Percentiles rank a stretch among this genome's conserved stretches.
Evolutionary conservation across 2,888 invertebrate genomes (phyloP).

Genomic region (Cataglyphis rosenhaueri): DNA sequence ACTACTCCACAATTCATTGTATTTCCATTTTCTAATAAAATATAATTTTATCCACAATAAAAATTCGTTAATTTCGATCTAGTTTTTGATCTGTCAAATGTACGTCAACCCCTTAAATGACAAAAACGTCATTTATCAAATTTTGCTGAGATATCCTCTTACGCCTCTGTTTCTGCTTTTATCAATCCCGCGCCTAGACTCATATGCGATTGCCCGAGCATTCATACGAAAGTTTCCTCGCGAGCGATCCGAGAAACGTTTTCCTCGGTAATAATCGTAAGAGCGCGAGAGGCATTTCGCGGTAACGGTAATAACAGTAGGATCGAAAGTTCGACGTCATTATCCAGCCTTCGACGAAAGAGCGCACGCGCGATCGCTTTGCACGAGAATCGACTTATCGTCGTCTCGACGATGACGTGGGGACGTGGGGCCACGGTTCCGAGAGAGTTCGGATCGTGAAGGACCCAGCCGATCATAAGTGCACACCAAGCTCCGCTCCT

Average conservation of each 20-base stretch:
- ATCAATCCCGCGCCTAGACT: not conserved
- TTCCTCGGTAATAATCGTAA: constrained; percentile 62
- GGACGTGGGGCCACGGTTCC: not conserved
- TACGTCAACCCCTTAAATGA: too few relatives aligned
- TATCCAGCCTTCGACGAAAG: constrained; percentile 59
- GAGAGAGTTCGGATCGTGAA: constrained; percentile 48
- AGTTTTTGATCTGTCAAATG: too few relatives aligned
- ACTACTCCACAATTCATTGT: too few relatives aligned
- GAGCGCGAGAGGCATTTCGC: constrained; percentile 63
- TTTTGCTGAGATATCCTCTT: not conserved
- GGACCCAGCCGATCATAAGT: constrained; percentile 51
- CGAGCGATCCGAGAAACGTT: constrained; percentile 58
- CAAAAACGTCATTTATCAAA: not conserved
- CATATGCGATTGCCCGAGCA: not conserved
- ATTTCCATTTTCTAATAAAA: too few relatives aligned
- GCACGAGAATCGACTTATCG: constrained; percentile 58
- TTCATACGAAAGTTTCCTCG: constrained; percentile 36
- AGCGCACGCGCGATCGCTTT: constrained; percentile 62
- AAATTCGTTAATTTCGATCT: too few relatives aligned
- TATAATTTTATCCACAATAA: too few relatives aligned
- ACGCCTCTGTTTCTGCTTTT: not conserved
- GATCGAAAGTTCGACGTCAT: constrained; percentile 69
- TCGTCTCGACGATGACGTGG: constrained; percentile 35
- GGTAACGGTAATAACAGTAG: constrained; percentile 62
- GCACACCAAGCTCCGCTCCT: constrained; percentile 39